A percentile compares a stretch with the other conserved stretches of the same genome.
These are phyloP conservation scores for Drosophila formosana DNA, from an alignment of 2,888 invertebrate genomes.

Conservation along the genomic window DNA sequence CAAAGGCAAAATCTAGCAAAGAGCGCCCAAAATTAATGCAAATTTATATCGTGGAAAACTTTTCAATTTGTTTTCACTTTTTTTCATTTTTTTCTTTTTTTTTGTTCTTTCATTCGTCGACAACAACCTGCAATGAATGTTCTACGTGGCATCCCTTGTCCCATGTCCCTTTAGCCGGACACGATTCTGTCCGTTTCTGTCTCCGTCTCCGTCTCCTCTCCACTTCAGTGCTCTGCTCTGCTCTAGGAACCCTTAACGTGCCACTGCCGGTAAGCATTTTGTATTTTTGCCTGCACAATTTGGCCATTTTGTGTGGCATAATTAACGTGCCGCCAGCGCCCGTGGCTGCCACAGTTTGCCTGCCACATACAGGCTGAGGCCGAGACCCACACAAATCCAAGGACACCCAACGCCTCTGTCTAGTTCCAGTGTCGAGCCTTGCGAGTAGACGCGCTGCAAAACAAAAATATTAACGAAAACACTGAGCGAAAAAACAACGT, in stretches of 20 bases:
- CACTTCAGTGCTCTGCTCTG: neutral
- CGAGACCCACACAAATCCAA: conserved; percentile 27
- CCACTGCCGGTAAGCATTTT: conserved; percentile 53
- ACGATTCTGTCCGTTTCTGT: neutral
- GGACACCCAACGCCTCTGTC: conserved; percentile 16
- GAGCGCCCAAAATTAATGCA: conserved; percentile 72
- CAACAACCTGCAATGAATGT: conserved; percentile 55
- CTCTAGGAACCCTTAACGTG: neutral
- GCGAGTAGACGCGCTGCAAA: neutral
- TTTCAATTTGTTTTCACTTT: conserved; percentile 74
- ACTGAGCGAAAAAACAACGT: conserved; percentile 43
- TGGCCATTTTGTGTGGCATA: conserved; percentile 65
- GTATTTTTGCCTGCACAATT: conserved; percentile 64
- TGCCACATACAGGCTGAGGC: neutral
- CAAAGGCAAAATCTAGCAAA: conserved; percentile 40
- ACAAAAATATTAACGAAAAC: conserved; percentile 19
- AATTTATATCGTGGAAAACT: conserved; percentile 77
- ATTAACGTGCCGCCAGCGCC: conserved; percentile 65
- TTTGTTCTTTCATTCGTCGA: conserved; percentile 31
- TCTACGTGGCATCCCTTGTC: conserved; percentile 20
- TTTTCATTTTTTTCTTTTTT: neutral
- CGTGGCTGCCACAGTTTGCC: conserved; percentile 27
- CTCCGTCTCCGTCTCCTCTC: neutral
- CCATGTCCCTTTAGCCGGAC: conserved; percentile 24
- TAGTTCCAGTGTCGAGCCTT: conserved; percentile 8